Evolutionary conservation across 1,140 invertebrate species (phyloP).

Genomic region (Drosophila takahashii): DNA sequence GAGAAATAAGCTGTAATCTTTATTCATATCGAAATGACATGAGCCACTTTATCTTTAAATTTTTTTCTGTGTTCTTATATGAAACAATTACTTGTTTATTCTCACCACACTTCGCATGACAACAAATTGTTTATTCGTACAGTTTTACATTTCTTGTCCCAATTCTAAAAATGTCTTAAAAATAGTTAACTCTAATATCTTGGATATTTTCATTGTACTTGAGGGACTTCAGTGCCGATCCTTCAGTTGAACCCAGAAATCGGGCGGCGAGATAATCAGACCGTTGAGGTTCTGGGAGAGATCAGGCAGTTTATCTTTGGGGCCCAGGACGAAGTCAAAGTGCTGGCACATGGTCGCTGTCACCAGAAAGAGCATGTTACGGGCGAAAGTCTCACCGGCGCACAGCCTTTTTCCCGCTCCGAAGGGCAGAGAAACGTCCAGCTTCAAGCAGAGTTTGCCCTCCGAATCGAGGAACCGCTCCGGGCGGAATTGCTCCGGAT

Average conservation of each 20-base stretch:
- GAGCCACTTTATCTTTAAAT: too few relatives aligned
- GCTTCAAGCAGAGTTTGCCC: conserved; percentile 68
- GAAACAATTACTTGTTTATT: too few relatives aligned
- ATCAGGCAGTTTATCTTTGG: conserved; percentile 76
- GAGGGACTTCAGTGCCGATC: conserved; percentile 41
- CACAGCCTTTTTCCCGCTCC: conserved; percentile 89
- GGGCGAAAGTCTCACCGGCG: conserved; percentile 90
- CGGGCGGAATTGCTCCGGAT: conserved; percentile 90
- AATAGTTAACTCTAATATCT: neutral
- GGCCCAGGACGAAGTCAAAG: conserved; percentile 85
- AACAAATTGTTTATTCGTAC: too few relatives aligned
- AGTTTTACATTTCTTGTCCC: neutral
- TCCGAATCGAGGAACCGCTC: conserved; percentile 86
- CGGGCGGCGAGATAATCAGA: conserved; percentile 73
- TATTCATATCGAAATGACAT: too few relatives aligned
- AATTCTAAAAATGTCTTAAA: neutral
- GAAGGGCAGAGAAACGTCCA: conserved; percentile 86
- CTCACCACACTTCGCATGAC: too few relatives aligned
- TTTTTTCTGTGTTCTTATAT: too few relatives aligned
- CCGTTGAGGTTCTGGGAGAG: conserved; percentile 79
- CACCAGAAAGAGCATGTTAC: conserved; percentile 88
- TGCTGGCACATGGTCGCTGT: conserved; percentile 88
- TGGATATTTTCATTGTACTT: neutral
- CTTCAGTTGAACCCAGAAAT: conserved; percentile 83
- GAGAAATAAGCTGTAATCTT: too few relatives aligned